Percentiles rank a stretch among this genome's conserved stretches.
Conservation (phyloP, 2,113 vertebrate species). For the Xerus inauris region DNA sequence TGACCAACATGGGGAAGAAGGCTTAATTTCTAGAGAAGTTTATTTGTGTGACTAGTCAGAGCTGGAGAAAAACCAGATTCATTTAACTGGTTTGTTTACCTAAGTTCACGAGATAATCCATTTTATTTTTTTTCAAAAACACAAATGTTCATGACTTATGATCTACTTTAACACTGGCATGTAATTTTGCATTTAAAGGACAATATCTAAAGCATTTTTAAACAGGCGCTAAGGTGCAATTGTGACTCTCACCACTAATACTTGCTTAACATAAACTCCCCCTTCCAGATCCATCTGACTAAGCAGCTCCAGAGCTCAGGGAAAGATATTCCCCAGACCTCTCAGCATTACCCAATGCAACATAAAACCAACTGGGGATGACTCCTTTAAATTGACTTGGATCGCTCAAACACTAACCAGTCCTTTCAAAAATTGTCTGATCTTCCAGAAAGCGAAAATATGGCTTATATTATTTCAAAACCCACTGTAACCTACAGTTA, state of each 20-base stretch:
- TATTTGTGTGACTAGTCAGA: constrained; percentile 24
- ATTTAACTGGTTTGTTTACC: constrained; percentile 66
- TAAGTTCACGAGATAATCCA: constrained; percentile 75
- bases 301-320: constrained; percentile 50
- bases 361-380: neutral
- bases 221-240: constrained; percentile 79
- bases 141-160: constrained; percentile 79
- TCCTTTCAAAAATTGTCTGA: neutral
- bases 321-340: neutral
- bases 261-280: constrained; percentile 77
- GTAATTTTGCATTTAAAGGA: constrained; percentile 79
- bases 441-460: constrained; percentile 20
- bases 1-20: neutral
- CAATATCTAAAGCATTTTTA: constrained; percentile 76
- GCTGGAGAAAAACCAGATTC: constrained; percentile 42
- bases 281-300: constrained; percentile 62
- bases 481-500: neutral
- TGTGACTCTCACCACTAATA: constrained; percentile 76
- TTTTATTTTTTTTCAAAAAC: constrained; percentile 36
- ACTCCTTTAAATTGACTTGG: constrained; percentile 14
- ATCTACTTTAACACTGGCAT: constrained; percentile 76
- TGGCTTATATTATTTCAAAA: constrained; percentile 17
- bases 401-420: constrained; percentile 27
- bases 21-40: neutral
- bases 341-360: neutral